A percentile compares a stretch with the other conserved stretches of the same genome.
Evolutionary conservation across 2,888 invertebrate species (phyloP).

Genomic region (Microplitis deprimator): DNA sequence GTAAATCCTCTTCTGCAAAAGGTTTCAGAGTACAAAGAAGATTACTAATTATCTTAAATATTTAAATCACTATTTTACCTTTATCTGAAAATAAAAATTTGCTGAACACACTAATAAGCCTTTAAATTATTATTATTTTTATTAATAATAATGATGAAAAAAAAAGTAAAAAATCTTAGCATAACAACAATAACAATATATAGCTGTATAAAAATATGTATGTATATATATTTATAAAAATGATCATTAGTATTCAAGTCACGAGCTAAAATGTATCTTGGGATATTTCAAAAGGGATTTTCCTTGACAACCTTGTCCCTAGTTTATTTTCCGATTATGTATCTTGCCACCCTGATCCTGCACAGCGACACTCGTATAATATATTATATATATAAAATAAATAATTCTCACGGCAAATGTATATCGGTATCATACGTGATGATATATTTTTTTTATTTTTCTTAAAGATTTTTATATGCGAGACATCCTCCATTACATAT

Average conservation of each 20-base stretch:
- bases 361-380: slow-evolving; percentile 23
- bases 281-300: slow-evolving; percentile 26
- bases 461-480: not conserved
- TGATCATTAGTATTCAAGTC: slow-evolving; percentile 30
- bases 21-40: no score
- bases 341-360: slow-evolving; percentile 4
- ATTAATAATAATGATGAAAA: not conserved
- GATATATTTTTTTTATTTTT: slow-evolving; percentile 17
- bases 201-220: not conserved
- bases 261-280: slow-evolving; percentile 14
- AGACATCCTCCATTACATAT: not conserved
- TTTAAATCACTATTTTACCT: no score
- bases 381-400: slow-evolving; percentile 30
- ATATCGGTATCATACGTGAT: not conserved
- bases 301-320: slow-evolving; percentile 31
- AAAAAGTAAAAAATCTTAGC: not conserved
- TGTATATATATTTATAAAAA: not conserved
- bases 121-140: no score
- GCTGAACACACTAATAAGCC: no score
- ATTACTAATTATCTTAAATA: no score
- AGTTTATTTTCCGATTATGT: slow-evolving; percentile 29
- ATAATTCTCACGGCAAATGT: slow-evolving; percentile 22
- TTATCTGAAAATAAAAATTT: no score
- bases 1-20: slow-evolving; percentile 4
- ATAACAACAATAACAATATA: not conserved